Base-by-base conservation (phyloP, 2,888 invertebrate species). In the Sicus ferrugineus region DNA sequence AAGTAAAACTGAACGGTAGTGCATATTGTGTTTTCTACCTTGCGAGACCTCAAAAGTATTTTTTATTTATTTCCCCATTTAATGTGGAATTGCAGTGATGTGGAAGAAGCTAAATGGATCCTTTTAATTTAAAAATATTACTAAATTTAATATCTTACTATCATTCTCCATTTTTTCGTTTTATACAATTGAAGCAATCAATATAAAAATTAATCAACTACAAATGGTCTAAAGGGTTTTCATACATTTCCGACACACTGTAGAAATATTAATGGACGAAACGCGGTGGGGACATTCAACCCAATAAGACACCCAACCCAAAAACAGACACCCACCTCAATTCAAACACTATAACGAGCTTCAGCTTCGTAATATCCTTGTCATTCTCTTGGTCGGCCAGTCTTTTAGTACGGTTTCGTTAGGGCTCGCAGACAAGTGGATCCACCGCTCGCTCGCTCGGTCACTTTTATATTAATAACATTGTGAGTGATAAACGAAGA, bases 321-420 rank as follows among this genome's bases (percentile, higher is more conserved):
- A 26, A 31, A 23, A 28, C 23, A 21, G 30, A 2, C 52, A 50
- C 9, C 61, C 34, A 42, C 54, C n/a, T n/a, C 38, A 34, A 23
- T 26, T 26, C 52, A n/a, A 54, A 54, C 34, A 65, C 23, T 38
- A 34, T 30, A 54, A 11, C 34, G 34, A 9, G 48, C 28, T 50
- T 34, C 48, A 34, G 38, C 34, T 54, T 34, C 21, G 50, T 26
- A 54, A 54, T 54, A 16, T 5, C 28, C 26, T 54, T 54, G 23
- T 19, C 5, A 21, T 2, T 54, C 46, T 46, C 19, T 42, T 16
- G 63, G 63, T 63, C 50, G n/a, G 65, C 54, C 34, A 26, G 52
- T 65, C 54, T 21, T 23, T 68, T 34, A 62, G 68, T 68, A 31
- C 38, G 46, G 42, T 34, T 38, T 52, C 31, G 28, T 68, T 50